Conservation (phyloP, 2,113 vertebrate genomes). For the Hystrix cristata region DNA sequence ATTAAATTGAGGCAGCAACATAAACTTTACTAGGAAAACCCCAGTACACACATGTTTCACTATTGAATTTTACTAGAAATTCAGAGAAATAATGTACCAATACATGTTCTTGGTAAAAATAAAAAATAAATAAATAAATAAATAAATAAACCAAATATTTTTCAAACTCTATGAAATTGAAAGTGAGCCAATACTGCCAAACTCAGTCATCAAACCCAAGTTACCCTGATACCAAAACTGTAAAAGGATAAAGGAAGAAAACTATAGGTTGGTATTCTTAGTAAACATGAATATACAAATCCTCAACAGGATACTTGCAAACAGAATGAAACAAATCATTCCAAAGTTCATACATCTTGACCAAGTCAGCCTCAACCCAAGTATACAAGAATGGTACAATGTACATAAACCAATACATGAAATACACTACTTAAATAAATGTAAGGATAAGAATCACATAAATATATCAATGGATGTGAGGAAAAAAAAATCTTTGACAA, state of each 20-base stretch:
- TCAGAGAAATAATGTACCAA: background rate
- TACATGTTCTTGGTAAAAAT: no score
- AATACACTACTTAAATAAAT: background rate
- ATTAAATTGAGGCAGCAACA: background rate
- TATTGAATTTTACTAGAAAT: background rate
- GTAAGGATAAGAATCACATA: background rate
- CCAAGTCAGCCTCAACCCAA: background rate
- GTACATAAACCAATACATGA: background rate
- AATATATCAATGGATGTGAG: background rate
- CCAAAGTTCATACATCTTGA: background rate
- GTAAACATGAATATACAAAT: background rate
- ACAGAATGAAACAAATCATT: background rate
- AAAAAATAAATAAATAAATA: no score
- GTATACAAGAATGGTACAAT: background rate
- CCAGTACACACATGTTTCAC: background rate
- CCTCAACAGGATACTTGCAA: background rate
- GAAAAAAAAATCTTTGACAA: background rate
- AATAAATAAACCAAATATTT: background rate
- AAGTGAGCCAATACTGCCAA: background rate
- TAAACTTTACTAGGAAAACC: background rate
- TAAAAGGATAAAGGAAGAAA: background rate
- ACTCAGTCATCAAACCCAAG: background rate
- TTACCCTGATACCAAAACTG: background rate
- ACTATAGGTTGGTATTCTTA: background rate
- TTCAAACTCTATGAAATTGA: background rate